Evolutionary conservation across 2,888 invertebrate genomes (phyloP).

Genomic region (Heliothis peltigera): DNA sequence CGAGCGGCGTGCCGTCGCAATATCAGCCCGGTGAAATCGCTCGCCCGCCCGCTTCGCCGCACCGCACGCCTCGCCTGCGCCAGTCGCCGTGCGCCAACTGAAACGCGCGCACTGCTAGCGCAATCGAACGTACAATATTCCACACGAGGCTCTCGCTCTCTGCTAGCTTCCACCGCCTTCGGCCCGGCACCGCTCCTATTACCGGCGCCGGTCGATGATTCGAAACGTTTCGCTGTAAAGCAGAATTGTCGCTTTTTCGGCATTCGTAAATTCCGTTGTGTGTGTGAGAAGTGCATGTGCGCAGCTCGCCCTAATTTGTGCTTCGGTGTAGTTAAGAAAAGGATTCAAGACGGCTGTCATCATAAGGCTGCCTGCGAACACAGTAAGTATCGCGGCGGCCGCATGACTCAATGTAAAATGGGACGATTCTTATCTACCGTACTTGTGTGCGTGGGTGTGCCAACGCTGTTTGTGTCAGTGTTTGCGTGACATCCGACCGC

Average conservation of each 20-base stretch:
- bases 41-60: constrained; percentile 88
- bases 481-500: constrained; percentile 87
- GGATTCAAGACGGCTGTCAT: constrained; percentile 88
- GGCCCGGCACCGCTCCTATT: constrained; percentile 70
- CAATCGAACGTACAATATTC: constrained; percentile 85
- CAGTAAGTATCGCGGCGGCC: constrained; percentile 86
- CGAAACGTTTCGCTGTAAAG: constrained; percentile 67
- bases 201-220: constrained; percentile 73
- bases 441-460: constrained; percentile 77
- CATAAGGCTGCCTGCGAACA: constrained; percentile 89
- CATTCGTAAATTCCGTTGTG: constrained; percentile 64
- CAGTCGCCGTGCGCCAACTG: constrained; percentile 90
- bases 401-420: constrained; percentile 89
- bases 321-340: constrained; percentile 79
- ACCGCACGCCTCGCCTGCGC: constrained; percentile 88
- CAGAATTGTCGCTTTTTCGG: constrained; percentile 67
- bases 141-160: constrained; percentile 79
- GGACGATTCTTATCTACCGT: constrained; percentile 88
- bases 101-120: constrained; percentile 89
- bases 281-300: constrained; percentile 81
- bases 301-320: constrained; percentile 79
- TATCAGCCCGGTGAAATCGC: constrained; percentile 90
- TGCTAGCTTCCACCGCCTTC: constrained; percentile 74
- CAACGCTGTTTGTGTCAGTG: constrained; percentile 68
- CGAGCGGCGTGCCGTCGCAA: constrained; percentile 87